Conservation (phyloP, 2,888 invertebrate species). For the Pandemis cinnamomeana region DNA sequence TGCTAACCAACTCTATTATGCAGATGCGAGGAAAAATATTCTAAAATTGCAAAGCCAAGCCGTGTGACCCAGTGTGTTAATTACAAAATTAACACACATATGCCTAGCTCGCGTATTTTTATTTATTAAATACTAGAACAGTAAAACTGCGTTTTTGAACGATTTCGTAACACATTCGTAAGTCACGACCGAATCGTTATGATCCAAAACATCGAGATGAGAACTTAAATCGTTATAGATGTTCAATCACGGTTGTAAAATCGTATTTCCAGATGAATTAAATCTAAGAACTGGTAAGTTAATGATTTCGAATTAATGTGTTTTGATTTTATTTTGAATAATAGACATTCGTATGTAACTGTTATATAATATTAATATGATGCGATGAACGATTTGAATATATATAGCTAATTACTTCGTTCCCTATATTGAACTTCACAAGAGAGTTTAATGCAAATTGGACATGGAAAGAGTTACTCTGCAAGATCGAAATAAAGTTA, state of each 20-base stretch:
- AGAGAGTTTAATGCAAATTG: no score
- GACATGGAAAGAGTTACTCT: no score
- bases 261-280: background rate
- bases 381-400: no score
- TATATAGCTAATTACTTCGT: no score
- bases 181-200: slow-evolving; percentile 19
- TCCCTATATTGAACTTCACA: no score
- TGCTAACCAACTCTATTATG: background rate
- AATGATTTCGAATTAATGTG: background rate
- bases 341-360: background rate
- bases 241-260: slow-evolving; percentile 9
- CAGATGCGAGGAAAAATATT: background rate
- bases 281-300: background rate
- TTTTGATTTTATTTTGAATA: background rate
- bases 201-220: background rate
- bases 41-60: background rate
- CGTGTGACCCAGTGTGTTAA: slow-evolving; percentile 14
- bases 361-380: background rate
- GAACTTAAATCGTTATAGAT: slow-evolving; percentile 10
- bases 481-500: no score
- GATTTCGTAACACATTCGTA: slow-evolving; percentile 16
- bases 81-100: slow-evolving; percentile 15
- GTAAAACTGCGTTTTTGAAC: slow-evolving; percentile 1
- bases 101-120: slow-evolving; percentile 11
- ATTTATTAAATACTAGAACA: slow-evolving; percentile 8